Conservation (phyloP, 1,140 invertebrate genomes). For the Bombus polaris region DNA sequence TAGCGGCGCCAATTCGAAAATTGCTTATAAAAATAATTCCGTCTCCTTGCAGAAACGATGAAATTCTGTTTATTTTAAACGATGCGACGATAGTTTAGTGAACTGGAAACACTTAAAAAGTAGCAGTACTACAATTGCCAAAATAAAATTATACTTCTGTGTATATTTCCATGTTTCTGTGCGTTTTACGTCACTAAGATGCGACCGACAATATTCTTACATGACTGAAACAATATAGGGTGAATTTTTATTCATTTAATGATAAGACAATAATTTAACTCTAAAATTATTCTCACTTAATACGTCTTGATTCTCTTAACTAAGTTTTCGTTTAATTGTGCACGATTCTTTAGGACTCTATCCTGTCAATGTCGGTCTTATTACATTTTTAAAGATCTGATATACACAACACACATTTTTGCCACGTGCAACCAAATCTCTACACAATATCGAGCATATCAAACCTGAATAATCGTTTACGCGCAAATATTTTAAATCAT, state of each 20-base stretch:
- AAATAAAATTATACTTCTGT: background rate
- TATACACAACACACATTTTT: too few relatives aligned
- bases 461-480: background rate
- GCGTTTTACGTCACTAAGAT: background rate
- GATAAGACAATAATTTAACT: background rate
- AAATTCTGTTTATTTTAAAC: background rate
- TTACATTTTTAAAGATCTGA: too few relatives aligned
- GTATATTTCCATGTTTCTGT: background rate
- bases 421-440: too few relatives aligned
- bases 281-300: background rate
- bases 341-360: background rate
- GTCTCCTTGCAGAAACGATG: background rate
- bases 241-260: background rate
- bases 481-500: background rate
- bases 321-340: too few relatives aligned
- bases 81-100: too few relatives aligned
- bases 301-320: too few relatives aligned
- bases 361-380: too few relatives aligned
- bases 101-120: background rate
- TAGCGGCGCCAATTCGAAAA: background rate
- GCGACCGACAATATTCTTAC: too few relatives aligned
- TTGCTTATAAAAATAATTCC: constrained; percentile 10
- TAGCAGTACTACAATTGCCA: too few relatives aligned
- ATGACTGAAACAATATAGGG: too few relatives aligned
- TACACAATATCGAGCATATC: background rate